phyloP scores from a whole-genome alignment of 2,888 invertebrate genomes.

The Ormyrus rosae region DNA sequence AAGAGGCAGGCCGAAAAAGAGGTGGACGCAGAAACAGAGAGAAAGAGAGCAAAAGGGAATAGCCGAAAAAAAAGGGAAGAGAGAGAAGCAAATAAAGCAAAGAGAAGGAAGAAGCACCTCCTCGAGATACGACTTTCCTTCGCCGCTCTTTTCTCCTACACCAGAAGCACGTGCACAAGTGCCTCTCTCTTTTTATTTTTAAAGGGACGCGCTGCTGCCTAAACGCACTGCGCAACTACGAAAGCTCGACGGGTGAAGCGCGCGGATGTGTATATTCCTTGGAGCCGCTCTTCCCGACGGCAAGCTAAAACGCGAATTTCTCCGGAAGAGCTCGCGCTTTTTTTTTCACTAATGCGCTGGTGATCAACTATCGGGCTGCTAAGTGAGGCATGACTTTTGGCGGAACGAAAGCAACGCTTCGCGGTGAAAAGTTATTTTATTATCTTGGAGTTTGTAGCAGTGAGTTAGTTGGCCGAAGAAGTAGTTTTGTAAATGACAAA shows the following conservation, averaged over 20 bases:
- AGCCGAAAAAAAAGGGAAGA: neutral
- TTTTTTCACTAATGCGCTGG: neutral
- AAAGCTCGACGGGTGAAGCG: neutral
- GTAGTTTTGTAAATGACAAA: too few relatives aligned
- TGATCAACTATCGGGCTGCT: constrained; percentile 5
- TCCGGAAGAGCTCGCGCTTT: too few relatives aligned
- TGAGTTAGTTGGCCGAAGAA: too few relatives aligned
- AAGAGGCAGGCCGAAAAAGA: too few relatives aligned
- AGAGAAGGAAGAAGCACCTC: constrained; percentile 8
- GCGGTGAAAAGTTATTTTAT: too few relatives aligned
- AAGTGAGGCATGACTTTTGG: constrained; percentile 38
- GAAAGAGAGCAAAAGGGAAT: neutral
- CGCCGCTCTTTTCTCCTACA: neutral
- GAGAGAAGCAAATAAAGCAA: constrained; percentile 13
- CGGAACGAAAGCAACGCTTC: neutral
- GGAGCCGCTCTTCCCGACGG: neutral
- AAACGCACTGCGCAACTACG: too few relatives aligned
- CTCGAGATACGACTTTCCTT: constrained; percentile 15
- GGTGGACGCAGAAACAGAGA: too few relatives aligned
- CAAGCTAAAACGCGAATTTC: too few relatives aligned
- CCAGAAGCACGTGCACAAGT: constrained; percentile 29
- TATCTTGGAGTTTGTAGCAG: too few relatives aligned
- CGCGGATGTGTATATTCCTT: neutral
- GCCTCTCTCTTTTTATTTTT: neutral
- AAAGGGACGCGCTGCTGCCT: neutral